Evolutionary conservation across 2,888 invertebrate species (phyloP), one percentile per base, ranked within the genome.

Genomic region (Emmelina monodactyla): DNA sequence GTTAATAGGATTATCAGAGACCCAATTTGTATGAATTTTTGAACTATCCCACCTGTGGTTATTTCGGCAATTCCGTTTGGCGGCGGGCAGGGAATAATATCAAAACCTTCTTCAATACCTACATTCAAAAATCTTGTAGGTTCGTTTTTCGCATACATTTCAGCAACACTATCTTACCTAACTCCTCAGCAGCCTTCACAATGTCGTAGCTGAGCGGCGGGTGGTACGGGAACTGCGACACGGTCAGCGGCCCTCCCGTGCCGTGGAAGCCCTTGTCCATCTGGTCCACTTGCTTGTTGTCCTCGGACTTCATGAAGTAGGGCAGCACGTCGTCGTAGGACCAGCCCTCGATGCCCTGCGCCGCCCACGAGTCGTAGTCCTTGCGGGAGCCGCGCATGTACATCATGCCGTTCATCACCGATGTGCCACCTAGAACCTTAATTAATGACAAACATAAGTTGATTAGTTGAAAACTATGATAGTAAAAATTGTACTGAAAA

Each of bases 321-420:
- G 95, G 95, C 40, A 96, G 79, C 2, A 95, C 91, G 28, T 95
- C 92, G 31, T 91, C 86, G 70, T 90, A 96, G 16, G 88, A 84
- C 96, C 96, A 96, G 33, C 94, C 94, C 9, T 87, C 84, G 63
- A 92, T 93, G 6, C 96, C 96, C 39, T 88, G 82, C 0, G 84
- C 85, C 0, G 90, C 91, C 96, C 95, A 96, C 40, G 85, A 83
- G 58, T 96, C 92, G 68, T 88, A 96, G 69, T 96, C 96, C 40
- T 85, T 86, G 14, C 88, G 85, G 37, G 93, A 88, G 1, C 96
- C 96, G 15, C 96, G 83, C 45, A 96, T 91, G 67, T 96, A 96
- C 86, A 92, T 94, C 96, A 97, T 97, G 14, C 96, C 96, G 66
- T 97, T 97, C 79, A 96, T 85, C 0, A 93, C 92, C 11, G 94